Base-by-base conservation (phyloP, 2,113 vertebrate species). In the Mesoclemmys tuberculata region DNA sequence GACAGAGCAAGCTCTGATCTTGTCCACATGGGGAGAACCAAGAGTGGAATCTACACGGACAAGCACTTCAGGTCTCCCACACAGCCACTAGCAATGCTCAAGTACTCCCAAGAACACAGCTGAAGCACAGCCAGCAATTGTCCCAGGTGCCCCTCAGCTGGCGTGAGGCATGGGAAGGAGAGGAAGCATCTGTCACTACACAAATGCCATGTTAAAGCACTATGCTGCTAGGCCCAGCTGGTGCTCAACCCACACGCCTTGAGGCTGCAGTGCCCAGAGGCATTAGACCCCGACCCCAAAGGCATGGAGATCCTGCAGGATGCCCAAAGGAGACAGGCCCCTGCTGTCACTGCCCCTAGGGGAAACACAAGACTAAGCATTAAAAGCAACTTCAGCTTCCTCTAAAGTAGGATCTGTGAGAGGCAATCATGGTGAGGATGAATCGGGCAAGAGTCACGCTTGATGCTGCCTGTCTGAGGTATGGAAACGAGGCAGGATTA, bases 401-500 rank as follows among this genome's bases (percentile, higher is more conserved):
- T 77, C n/a, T 84, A 82, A 82, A 91, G 75, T 44, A 71, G 55
- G 46, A 27, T 48, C 83, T 71, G 78, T 38, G 68, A 87, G 52
- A 56, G 90, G 61, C 44, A 84, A 26, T 51, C 46, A 31, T 29
- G 52, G 27, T 35, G 49, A 49, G 71, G 49, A n/a, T 78, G 79
- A 84, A 88, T 44, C 13, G 0, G 0, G 77, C 82, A 56, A 94
- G 38, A 92, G 58, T 0, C 0, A 22, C 31, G 6, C 48, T 35
- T 16, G 84, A 87, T 46, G 51, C 31, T n/a, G 78, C 14, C 51
- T 48, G 77, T 14, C 71, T 81, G 24, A 93, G 89, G 52, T 46
- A 87, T n/a, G 68, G 68, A 82, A 87, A 92, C 61, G 54, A 87
- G 78, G 38, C 3, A 11, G 74, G 86, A 52, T 71, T 88, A 49